Base-by-base conservation (phyloP, 2,797 vertebrate genomes). In the Oophaga sylvatica region DNA sequence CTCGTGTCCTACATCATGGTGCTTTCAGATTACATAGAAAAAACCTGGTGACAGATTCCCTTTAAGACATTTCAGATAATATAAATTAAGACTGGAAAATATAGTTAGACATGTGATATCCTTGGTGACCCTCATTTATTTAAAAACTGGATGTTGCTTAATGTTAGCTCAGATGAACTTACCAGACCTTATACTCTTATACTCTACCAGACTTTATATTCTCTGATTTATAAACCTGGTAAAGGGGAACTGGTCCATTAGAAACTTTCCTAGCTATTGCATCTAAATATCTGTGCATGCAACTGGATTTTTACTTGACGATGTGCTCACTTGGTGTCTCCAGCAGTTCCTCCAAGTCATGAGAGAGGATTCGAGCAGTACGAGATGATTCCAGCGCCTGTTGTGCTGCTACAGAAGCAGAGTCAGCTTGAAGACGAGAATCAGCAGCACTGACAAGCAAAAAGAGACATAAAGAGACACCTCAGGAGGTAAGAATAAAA, bases 301-400 rank as follows among this genome's bases (percentile, higher is more conserved):
- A 80, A 35, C 16, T 62, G 29, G 22, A 75, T 77, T 77, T 53
- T 56, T n/a, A 15, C n/a, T 53, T 26, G 45, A 53, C 56, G n/a
- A 71, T 48, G 56, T 62, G 62, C 88, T 89, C 73, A 89, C 94
- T 93, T 92, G 93, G 91, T 83, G 90, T 91, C 15, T 93, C 91
- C 75, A 94, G 85, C 87, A 93, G 91, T 84, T 94, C 90, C 86
- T 94, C 92, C 80, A 96, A 93, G 91, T 95, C 90, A 62, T 93
- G 91, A 70, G 94, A 93, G 89, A 94, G 91, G 85, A 94, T 91
- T 63, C 92, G 94, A 87, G 94, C 94, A 90, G 94, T 90, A 19
- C 91, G 90, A 8, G 91, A 92, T 5, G 94, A 92, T 87, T 94
- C 93, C 89, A 93, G 88, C n/a, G 94, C 93, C 87, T 94, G 93